Conservation (phyloP, 2,797 vertebrate species). For the Pangasius larnaudii region DNA sequence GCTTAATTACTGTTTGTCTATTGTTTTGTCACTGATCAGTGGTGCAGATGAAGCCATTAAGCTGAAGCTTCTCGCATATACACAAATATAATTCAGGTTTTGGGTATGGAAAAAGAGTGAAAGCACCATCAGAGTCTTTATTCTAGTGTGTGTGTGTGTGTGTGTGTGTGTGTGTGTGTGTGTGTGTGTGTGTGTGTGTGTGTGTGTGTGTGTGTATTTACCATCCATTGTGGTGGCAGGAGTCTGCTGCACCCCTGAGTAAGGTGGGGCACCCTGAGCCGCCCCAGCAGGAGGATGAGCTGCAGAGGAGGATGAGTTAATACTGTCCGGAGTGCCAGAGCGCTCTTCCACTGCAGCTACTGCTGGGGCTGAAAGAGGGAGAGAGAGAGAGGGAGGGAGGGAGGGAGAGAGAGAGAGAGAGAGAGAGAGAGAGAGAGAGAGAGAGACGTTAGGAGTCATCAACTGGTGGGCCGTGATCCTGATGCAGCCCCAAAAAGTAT, state of each 20-base stretch:
- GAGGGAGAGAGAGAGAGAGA: not conserved
- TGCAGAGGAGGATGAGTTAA: slow-evolving; percentile 92
- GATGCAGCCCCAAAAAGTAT: not conserved
- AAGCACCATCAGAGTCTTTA: not conserved
- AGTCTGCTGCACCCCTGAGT: slow-evolving; percentile 86
- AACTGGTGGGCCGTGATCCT: not conserved
- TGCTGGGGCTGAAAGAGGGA: slow-evolving; percentile 77
- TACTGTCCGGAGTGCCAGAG: slow-evolving; percentile 96
- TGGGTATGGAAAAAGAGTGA: not conserved
- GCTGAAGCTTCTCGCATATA: not conserved
- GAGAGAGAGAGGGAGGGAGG: not conserved
- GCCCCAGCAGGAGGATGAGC: slow-evolving; percentile 87
- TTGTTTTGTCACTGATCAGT: not conserved
- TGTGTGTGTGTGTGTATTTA: slow-evolving; percentile 56
- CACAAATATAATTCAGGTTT: not conserved
- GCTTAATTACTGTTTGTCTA: not conserved
- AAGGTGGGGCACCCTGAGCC: slow-evolving; percentile 83
- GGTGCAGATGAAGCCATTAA: not conserved
- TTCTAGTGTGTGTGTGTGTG: not conserved
- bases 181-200: not conserved
- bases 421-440: not conserved
- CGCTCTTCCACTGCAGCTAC: slow-evolving; percentile 89
- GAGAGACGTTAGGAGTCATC: too few relatives aligned
- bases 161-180: not conserved
- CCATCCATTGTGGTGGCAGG: slow-evolving; percentile 91